Evolutionary conservation across 2,888 invertebrate genomes (phyloP), one percentile per base, ranked within the genome.

Genomic region (Lagria hirta): DNA sequence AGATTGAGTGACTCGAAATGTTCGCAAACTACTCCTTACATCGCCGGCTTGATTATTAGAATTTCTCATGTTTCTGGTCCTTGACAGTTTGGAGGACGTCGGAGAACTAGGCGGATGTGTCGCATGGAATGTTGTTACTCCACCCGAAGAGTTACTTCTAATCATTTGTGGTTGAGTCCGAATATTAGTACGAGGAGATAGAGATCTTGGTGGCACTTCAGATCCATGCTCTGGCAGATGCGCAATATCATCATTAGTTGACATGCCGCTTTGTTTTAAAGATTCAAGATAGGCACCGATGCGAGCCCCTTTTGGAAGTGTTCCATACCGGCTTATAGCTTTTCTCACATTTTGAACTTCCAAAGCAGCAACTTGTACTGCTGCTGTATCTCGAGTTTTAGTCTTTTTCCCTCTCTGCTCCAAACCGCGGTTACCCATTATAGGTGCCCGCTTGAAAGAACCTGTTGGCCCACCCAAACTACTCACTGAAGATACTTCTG

Each of bases 251-350:
- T 73, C 73, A 50, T 67, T 70, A 29, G 61, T 61, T 1, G 76
- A 72, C 44, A 78, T 73, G 30, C 84, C 86, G 64, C 86, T 87
- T 65, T 91, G 88, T 26, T 91, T 81, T 63, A 98, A 77, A 3
- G 95, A 95, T 71, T 97, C 96, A 37, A 98, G 75, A 72, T 93
- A 98, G 3, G 96, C 97, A 16, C 96, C 96, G 59, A 98, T 97
- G 53, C 97, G 81, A 5, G 94, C 94, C 29, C 90, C 95, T 73
- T 97, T 98, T 0, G 98, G 98, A 63, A 98, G 75, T 5, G 98
- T 98, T 10, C 98, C 98, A 69, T 96, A 97, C 14, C 95, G 82
- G 72, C 92, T 95, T 54, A 92, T 92, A 27, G 94, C 94, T 55
- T 92, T 84, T 64, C 92, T 88, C 34, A 96, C 95, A 74, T 96